phyloP scores from a whole-genome alignment of 1,140 invertebrate species.

The Brachionus manjavacas region DNA sequence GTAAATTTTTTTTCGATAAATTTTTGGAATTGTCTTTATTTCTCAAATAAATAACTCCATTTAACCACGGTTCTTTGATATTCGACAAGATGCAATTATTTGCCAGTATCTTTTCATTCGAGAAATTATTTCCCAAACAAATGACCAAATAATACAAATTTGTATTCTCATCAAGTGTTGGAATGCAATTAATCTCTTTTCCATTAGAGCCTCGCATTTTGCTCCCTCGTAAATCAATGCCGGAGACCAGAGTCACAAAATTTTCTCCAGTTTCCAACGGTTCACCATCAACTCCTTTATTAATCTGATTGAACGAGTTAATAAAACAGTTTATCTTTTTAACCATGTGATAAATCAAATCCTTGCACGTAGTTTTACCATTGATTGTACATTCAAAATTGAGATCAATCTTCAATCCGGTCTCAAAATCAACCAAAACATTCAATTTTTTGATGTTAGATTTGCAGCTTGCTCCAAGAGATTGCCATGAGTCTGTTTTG shows the following conservation, averaged over 20 bases:
- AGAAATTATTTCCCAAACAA: neutral
- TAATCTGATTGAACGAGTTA: slow-evolving; percentile 20
- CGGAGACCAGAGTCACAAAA: neutral
- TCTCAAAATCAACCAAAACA: slow-evolving; percentile 33
- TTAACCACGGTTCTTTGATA: slow-evolving; percentile 25
- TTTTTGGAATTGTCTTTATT: neutral
- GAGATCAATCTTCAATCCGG: slow-evolving; percentile 28
- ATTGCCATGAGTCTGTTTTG: neutral
- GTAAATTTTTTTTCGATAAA: neutral
- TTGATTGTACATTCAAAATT: slow-evolving; percentile 35
- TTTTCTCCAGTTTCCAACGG: neutral
- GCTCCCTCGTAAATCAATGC: neutral
- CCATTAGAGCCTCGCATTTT: neutral
- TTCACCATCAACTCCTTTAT: neutral
- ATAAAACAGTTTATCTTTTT: slow-evolving; percentile 19
- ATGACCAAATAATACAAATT: slow-evolving; percentile 6
- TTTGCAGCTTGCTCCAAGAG: neutral
- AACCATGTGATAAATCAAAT: slow-evolving; percentile 21
- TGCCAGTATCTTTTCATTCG: neutral
- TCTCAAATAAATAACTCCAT: slow-evolving; percentile 28
- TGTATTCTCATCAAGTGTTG: neutral
- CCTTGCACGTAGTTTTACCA: slow-evolving; percentile 19
- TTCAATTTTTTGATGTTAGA: neutral
- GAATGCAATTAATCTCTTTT: neutral
- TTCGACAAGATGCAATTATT: neutral